Base-by-base conservation (phyloP, 1,140 invertebrate genomes). In the Pseudomyrmex dendroicus region DNA sequence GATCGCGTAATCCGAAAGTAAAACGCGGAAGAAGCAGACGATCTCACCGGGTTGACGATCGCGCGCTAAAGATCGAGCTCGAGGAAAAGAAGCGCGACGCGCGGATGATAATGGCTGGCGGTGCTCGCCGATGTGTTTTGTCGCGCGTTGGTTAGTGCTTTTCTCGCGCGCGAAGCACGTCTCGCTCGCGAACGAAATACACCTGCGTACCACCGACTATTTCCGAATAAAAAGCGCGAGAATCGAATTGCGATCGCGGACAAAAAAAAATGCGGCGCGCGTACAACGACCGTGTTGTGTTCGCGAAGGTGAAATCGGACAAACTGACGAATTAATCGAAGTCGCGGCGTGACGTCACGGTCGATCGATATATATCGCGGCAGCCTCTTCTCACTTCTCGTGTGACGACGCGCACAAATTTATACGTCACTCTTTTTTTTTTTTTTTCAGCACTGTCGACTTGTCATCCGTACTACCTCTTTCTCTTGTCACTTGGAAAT, bases 1-100 rank as follows among this genome's bases (percentile, higher is more conserved):
- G 59, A 68, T 20, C 86, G 59, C 86, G 86, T 87, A 87, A 86
- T 87, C 70, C 68, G 67, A 48, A 52, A 46, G 4, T 87, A n/a
- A 80, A 84, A 63, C 73, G 82, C 25, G 57, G 48, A 63, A 70
- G 80, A 62, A 61, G 63, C 57, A 67, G 70, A 22, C 85, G 84
- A 25, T 2, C 20, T 20, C 20, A 25, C 25, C 67, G 57, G 57
- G 20, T 48, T 46, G 50, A 25, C 50, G 68, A 78, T 68, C 50
- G 52, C 57, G 52, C 67, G 56, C 15, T 44, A 68, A 73, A 0
- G 10, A 50, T 15, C 66, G 2, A 61, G 68, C 66, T 83, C 64
- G 84, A 22, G 48, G 35, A 35, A 35, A 5, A 35, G n/a, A 57
- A 54, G 13, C 22, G 62, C 44, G n/a, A 62, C 22, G n/a, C 83